These are phyloP conservation scores for Erpornis zantholeuca DNA, from an alignment of 2,113 vertebrate genomes.

Conservation along the genomic window DNA sequence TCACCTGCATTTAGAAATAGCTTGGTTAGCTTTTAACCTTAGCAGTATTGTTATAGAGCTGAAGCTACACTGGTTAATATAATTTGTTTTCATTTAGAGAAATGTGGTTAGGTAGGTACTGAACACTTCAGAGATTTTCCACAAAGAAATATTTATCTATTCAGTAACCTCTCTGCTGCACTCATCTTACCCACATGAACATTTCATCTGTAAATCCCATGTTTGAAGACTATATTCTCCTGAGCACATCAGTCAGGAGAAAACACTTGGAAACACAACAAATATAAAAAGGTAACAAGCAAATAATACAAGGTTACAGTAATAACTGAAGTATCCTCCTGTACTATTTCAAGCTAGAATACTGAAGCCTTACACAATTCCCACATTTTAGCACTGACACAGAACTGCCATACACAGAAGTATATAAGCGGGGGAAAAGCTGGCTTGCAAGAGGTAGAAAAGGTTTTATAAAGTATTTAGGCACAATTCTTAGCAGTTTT, in stretches of 20 bases:
- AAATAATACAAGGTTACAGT: background rate
- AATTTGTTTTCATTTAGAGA: background rate
- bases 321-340: background rate
- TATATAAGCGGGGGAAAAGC: background rate
- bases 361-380: background rate
- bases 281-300: background rate
- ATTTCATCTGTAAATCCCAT: background rate
- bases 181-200: background rate
- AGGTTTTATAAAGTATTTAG: slow-evolving; percentile 49
- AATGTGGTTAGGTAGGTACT: background rate
- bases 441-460: slow-evolving; percentile 56
- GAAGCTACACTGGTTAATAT: background rate
- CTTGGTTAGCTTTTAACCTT: background rate
- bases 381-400: background rate
- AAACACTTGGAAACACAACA: background rate
- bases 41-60: background rate
- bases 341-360: background rate
- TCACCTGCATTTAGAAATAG: background rate
- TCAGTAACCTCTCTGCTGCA: background rate
- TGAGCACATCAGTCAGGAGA: background rate
- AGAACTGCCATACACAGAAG: background rate
- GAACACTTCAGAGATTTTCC: background rate
- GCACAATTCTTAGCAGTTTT: slow-evolving; percentile 17
- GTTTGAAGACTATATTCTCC: background rate
- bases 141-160: background rate